A percentile compares a stretch with the other conserved stretches of the same genome.
phyloP scores from a whole-genome alignment of 35 echinoderm and acorn worm species.

The Lytechinus pictus region DNA sequence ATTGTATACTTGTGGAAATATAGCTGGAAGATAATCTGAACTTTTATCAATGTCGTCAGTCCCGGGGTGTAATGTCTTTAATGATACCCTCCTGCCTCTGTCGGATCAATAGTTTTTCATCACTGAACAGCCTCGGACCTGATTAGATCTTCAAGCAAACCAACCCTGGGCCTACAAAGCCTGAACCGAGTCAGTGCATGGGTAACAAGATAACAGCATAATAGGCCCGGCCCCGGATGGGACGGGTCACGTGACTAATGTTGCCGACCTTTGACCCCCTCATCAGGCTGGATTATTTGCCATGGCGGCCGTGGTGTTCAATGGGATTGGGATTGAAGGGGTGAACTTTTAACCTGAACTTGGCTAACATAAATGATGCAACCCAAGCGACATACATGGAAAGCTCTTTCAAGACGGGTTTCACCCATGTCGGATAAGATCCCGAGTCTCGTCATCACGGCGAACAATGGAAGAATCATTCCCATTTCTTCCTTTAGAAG shows the following conservation, averaged over 20 bases:
- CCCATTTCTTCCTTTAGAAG: too few relatives aligned
- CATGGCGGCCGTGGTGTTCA: slow-evolving; percentile 33
- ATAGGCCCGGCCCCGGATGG: background rate
- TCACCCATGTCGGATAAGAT: background rate
- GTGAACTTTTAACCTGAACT: slow-evolving; percentile 54
- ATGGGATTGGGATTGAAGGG: slow-evolving; percentile 13
- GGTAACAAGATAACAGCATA: slow-evolving; percentile 5
- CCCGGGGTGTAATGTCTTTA: background rate
- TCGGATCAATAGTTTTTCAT: slow-evolving; percentile 49
- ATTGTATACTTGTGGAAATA: background rate
- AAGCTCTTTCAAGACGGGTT: background rate
- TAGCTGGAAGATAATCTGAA: background rate
- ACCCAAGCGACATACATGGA: background rate
- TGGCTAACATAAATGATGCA: slow-evolving; percentile 20
- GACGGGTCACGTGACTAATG: slow-evolving; percentile 42
- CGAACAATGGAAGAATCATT: background rate
- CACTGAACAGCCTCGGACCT: background rate
- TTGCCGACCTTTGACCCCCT: background rate
- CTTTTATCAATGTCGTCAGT: background rate
- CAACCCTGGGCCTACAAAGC: background rate
- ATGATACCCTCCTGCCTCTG: background rate
- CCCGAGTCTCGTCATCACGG: background rate
- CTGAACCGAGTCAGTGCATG: background rate
- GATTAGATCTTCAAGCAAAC: background rate
- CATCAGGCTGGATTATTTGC: slow-evolving; percentile 50